Conservation (phyloP, 2,888 invertebrate genomes). For the Falcaria lacertinaria region DNA sequence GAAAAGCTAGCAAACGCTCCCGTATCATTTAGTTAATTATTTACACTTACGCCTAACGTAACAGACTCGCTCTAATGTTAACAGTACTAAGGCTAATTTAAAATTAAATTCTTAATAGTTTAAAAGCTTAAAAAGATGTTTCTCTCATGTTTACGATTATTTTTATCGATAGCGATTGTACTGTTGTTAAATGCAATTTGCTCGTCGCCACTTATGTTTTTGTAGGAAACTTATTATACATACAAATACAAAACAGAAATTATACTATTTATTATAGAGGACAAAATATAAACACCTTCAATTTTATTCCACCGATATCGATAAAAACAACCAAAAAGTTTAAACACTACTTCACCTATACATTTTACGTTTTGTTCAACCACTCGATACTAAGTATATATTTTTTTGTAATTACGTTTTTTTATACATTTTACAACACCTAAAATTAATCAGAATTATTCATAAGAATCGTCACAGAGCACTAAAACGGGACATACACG, state of each 20-base stretch:
- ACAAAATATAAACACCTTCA: too few relatives aligned
- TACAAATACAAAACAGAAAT: too few relatives aligned
- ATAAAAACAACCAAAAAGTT: background rate
- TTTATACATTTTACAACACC: constrained; percentile 30
- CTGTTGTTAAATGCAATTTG: background rate
- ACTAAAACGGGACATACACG: background rate
- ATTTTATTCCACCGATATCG: background rate
- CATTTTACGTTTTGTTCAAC: constrained; percentile 27
- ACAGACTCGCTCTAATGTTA: constrained; percentile 10
- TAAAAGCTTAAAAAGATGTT: constrained; percentile 2
- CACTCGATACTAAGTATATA: constrained; percentile 31
- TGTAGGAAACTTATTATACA: too few relatives aligned
- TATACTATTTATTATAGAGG: too few relatives aligned
- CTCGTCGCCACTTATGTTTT: background rate
- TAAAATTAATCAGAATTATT: constrained; percentile 34
- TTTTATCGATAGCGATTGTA: background rate
- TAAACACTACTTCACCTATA: constrained; percentile 18
- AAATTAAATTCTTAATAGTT: constrained; percentile 5
- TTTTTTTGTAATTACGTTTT: constrained; percentile 23
- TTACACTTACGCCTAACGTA: constrained; percentile 22
- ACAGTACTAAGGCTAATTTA: constrained; percentile 2
- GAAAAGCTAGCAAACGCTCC: constrained; percentile 29
- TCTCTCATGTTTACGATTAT: background rate
- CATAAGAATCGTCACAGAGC: constrained; percentile 41
- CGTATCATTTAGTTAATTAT: constrained; percentile 16